Evolutionary conservation across 2,113 vertebrate species (phyloP).

Genomic region (Syngnathoides biaculeatus): DNA sequence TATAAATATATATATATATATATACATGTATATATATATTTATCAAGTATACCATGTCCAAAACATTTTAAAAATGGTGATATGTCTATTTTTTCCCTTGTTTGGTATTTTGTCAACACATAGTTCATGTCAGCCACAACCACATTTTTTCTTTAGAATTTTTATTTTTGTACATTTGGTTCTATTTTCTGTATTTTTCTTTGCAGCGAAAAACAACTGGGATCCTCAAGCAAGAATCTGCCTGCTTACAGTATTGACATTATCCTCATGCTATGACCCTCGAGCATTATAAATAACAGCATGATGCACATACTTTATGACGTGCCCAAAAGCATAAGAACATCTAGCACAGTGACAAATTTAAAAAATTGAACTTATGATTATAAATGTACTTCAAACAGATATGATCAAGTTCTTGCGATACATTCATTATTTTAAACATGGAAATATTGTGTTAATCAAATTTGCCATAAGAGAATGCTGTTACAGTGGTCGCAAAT

Average conservation of each 20-base stretch:
- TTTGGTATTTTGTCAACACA: too few species aligned
- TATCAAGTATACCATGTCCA: too few species aligned
- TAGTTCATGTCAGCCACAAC: too few species aligned
- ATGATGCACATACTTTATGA: constrained; percentile 20
- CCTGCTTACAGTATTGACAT: constrained; percentile 2
- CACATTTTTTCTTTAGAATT: not conserved
- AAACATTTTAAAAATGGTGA: too few species aligned
- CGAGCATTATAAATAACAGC: constrained; percentile 5
- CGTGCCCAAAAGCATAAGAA: not conserved
- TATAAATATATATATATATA: too few species aligned
- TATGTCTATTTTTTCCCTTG: too few species aligned
- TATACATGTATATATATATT: too few species aligned
- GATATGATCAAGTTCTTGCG: too few species aligned
- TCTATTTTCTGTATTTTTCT: not conserved
- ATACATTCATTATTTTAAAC: too few species aligned
- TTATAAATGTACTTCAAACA: not conserved
- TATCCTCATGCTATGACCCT: constrained; percentile 18
- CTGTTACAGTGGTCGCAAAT: not conserved
- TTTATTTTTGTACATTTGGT: not conserved
- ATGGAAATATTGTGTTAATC: too few species aligned
- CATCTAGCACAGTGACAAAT: too few species aligned
- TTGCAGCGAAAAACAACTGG: not conserved
- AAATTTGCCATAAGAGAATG: not conserved
- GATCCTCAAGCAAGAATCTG: constrained; percentile 2
- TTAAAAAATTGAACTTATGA: too few species aligned